Percentiles rank a stretch among this genome's conserved stretches.
Evolutionary conservation across 2,113 vertebrate genomes (phyloP).

Genomic region (Hippocampus barbouri): DNA sequence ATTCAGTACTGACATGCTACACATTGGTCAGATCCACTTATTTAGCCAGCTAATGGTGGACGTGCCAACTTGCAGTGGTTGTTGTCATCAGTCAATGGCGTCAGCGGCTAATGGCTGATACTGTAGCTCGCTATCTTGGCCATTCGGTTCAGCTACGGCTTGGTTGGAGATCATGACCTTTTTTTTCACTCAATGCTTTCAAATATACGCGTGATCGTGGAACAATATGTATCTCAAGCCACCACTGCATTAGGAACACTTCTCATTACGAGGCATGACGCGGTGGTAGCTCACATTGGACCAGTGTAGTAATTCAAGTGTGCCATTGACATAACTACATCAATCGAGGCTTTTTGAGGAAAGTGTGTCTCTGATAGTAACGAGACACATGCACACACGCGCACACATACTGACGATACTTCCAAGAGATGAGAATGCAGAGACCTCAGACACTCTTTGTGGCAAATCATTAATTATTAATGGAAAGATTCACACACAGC

Average conservation of each 20-base stretch:
- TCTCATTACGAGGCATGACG: background rate
- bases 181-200: too few relatives aligned
- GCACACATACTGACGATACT: slow-evolving; percentile 21
- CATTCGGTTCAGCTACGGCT: too few relatives aligned
- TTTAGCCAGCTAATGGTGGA: too few relatives aligned
- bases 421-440: slow-evolving; percentile 44
- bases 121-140: too few relatives aligned
- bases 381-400: slow-evolving; percentile 5
- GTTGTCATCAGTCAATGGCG: too few relatives aligned
- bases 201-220: background rate
- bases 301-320: slow-evolving; percentile 61
- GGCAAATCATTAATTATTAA: slow-evolving; percentile 50
- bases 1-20: too few relatives aligned
- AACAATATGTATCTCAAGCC: background rate
- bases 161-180: too few relatives aligned
- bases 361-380: slow-evolving; percentile 50
- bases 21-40: too few relatives aligned
- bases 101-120: too few relatives aligned
- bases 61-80: too few relatives aligned
- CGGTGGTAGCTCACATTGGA: background rate
- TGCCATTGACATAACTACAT: slow-evolving; percentile 68
- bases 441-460: slow-evolving; percentile 38
- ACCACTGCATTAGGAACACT: background rate
- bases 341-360: slow-evolving; percentile 49
- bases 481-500: slow-evolving; percentile 24